Percentiles rank a stretch among this genome's conserved stretches.
Conservation (phyloP, 2,888 invertebrate species). For the Oligia latruncula region DNA sequence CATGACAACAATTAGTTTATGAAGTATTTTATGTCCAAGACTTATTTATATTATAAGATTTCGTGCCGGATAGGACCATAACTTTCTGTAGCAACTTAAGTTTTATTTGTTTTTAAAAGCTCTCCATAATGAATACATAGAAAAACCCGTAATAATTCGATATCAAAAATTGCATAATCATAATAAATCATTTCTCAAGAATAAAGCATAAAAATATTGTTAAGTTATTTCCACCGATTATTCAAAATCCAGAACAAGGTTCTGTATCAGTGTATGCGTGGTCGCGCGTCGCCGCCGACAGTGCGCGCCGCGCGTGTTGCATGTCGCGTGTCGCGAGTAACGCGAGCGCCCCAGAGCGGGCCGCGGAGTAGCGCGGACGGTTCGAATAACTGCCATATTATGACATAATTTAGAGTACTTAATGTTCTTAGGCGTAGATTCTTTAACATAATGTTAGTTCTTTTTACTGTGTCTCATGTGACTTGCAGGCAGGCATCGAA, state of each 20-base stretch:
- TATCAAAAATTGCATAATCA: slow-evolving; percentile 36
- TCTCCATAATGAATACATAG: slow-evolving; percentile 32
- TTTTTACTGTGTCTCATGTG: slow-evolving; percentile 83
- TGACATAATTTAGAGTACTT: slow-evolving; percentile 88
- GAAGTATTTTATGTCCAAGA: slow-evolving; percentile 86
- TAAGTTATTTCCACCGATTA: slow-evolving; percentile 87
- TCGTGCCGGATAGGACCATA: slow-evolving; percentile 72
- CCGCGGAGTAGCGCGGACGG: slow-evolving; percentile 87
- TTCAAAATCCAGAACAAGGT: slow-evolving; percentile 86
- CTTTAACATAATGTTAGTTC: slow-evolving; percentile 80
- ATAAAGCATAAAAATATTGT: slow-evolving; percentile 66
- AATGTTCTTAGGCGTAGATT: slow-evolving; percentile 85
- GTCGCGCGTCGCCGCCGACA: slow-evolving; percentile 73
- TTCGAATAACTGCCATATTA: slow-evolving; percentile 90
- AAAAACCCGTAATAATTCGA: slow-evolving; percentile 29
- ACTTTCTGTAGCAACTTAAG: slow-evolving; percentile 62
- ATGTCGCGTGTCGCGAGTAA: slow-evolving; percentile 6
- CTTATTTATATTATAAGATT: slow-evolving; percentile 82
- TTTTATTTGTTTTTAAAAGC: slow-evolving; percentile 58
- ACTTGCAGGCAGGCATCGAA: slow-evolving; percentile 87
- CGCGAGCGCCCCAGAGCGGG: slow-evolving; percentile 72
- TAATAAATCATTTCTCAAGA: slow-evolving; percentile 41
- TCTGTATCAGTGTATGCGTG: slow-evolving; percentile 73
- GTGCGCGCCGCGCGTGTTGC: slow-evolving; percentile 48
- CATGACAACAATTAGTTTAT: slow-evolving; percentile 86